Conservation (phyloP, 2,113 vertebrate genomes). For the Nesoenas mayeri region DNA sequence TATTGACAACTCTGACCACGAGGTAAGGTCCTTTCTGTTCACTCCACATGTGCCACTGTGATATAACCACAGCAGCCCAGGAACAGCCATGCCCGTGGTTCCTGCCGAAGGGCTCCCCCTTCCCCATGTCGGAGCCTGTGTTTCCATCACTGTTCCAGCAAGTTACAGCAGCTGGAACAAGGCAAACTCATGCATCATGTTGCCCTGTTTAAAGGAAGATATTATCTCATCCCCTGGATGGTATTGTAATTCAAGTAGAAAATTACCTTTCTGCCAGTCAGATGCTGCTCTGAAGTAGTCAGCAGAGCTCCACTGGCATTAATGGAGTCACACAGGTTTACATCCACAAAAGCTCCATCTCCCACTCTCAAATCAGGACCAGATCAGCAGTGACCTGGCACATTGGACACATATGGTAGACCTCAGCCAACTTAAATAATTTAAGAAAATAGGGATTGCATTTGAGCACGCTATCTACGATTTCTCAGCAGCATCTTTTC, state of each 20-base stretch:
- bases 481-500: background rate
- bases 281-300: background rate
- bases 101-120: too few species aligned
- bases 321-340: background rate
- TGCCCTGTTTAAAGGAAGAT: background rate
- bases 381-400: background rate
- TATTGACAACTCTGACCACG: background rate
- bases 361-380: background rate
- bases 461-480: background rate
- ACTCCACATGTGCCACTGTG: rapidly evolving
- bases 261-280: background rate
- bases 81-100: background rate
- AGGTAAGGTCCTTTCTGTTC: background rate
- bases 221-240: background rate
- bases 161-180: background rate
- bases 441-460: background rate
- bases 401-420: rapidly evolving
- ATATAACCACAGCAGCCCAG: background rate
- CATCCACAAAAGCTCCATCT: background rate
- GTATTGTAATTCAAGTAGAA: background rate
- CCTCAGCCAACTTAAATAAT: background rate
- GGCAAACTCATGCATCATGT: background rate
- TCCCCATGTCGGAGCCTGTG: background rate
- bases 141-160: background rate
- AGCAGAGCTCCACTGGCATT: background rate